A percentile compares a stretch with the other conserved stretches of the same genome.
Evolutionary conservation across 1,140 invertebrate genomes (phyloP).

Genomic region (Trichoplusia ni): DNA sequence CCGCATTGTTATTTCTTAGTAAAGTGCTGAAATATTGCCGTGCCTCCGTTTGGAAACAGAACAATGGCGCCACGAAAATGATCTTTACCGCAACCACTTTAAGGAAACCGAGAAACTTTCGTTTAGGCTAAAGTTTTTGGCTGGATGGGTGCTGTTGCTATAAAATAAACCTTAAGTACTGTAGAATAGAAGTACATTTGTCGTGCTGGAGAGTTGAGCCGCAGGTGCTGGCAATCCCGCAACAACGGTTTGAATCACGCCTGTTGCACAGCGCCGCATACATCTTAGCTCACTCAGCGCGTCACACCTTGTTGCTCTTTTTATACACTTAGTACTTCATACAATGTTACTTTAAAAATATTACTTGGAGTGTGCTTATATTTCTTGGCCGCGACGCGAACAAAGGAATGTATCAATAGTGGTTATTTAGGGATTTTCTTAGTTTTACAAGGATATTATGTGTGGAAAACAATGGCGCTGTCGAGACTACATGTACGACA

Average conservation of each 20-base stretch:
- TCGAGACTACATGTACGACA: slow-evolving; percentile 41
- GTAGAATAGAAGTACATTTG: slow-evolving; percentile 30
- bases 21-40: slow-evolving; percentile 70
- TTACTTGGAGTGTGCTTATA: background rate
- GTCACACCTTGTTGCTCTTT: slow-evolving; percentile 63
- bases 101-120: slow-evolving; percentile 50
- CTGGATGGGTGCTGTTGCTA: background rate
- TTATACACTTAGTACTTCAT: slow-evolving; percentile 57
- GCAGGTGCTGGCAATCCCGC: slow-evolving; percentile 61
- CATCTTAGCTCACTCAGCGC: slow-evolving; percentile 62
- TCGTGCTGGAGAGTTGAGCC: slow-evolving; percentile 32
- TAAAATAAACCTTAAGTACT: slow-evolving; percentile 29
- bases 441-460: background rate
- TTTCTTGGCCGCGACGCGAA: background rate
- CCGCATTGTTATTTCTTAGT: slow-evolving; percentile 72
- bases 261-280: slow-evolving; percentile 62
- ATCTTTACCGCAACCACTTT: slow-evolving; percentile 56
- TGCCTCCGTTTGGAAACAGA: slow-evolving; percentile 45
- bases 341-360: slow-evolving; percentile 17
- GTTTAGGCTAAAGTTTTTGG: slow-evolving; percentile 47
- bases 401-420: background rate
- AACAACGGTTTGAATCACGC: slow-evolving; percentile 65
- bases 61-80: slow-evolving; percentile 58
- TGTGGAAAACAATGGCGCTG: slow-evolving; percentile 17
- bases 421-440: background rate